Evolutionary conservation across 2,113 vertebrate species (phyloP), one percentile per base, ranked within the genome.

Genomic region (Phaethornis superciliosus): DNA sequence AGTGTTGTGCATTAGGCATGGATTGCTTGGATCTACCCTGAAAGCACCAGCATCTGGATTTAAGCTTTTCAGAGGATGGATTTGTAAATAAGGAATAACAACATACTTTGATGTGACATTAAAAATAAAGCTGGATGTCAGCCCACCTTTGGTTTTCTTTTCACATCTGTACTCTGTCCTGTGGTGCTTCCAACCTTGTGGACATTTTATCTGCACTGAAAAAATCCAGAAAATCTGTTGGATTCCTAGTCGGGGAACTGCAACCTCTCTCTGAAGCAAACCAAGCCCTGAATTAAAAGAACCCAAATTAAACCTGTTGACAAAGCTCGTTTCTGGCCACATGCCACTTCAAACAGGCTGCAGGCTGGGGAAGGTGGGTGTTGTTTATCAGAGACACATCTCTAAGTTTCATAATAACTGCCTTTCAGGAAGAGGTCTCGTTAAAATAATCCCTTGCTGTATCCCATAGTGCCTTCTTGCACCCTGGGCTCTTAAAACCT

Each of bases 341-440:
- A 27, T 60, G 95, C 97, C 97, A 97, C 90, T 94, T 82, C 94
- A 96, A 97, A 96, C 92, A 97, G 78, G 83, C 96, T 93, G 81
- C 82, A 88, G 96, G 96, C 96, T 91, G 95, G 91, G 94, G 82
- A 93, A 85, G 96, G 94, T 93, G 96, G 96, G 94, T 64, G 93
- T 91, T 87, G 81, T 68, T 97, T 95, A 97, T 97, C 97, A 85
- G 64, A 95, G 90, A 95, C 94, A 94, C 97, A 97, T 96, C 96
- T 97, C 72, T 18, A 59, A 9, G 47, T 94, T 95, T 89, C 95
- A 83, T 89, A 87, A 96, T 70, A 94, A 64, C 75, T 91, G 77
- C 90, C 96, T 95, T 96, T 94, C 95, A 96, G 95, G 95, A 96
- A 94, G 94, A 92, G 82, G 47, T 85, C 92, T 93, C 84, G 93